phyloP scores from a whole-genome alignment of 2,113 vertebrate species.

The Orycteropus afer region DNA sequence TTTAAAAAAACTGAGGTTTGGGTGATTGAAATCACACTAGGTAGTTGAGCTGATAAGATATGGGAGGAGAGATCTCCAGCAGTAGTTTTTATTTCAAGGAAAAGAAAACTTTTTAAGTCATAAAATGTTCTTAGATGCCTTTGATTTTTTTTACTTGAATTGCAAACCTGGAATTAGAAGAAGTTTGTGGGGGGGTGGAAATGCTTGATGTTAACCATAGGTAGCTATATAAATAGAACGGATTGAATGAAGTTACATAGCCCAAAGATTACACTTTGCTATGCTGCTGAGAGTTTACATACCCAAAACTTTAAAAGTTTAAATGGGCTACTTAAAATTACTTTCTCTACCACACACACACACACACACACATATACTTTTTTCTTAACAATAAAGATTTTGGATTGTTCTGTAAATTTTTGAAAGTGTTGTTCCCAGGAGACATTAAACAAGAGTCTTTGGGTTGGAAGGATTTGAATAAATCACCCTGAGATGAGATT shows the following conservation, averaged over 20 bases:
- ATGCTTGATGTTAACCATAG: slow-evolving; percentile 83
- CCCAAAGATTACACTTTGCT: slow-evolving; percentile 74
- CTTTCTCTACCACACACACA: slow-evolving; percentile 47
- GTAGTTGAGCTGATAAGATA: slow-evolving; percentile 78
- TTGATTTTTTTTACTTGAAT: slow-evolving; percentile 85
- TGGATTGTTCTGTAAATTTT: slow-evolving; percentile 36
- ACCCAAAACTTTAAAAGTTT: slow-evolving; percentile 80
- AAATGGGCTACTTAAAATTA: slow-evolving; percentile 77
- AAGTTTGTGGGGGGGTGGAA: slow-evolving; percentile 73
- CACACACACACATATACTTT: too few species aligned
- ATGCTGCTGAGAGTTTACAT: slow-evolving; percentile 78
- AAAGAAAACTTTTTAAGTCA: slow-evolving; percentile 80
- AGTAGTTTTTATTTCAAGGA: slow-evolving; percentile 83
- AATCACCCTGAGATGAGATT: slow-evolving; percentile 28
- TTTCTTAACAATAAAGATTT: slow-evolving; percentile 51
- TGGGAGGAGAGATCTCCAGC: slow-evolving; percentile 79
- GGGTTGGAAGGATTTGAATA: slow-evolving; percentile 31
- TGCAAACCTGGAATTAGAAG: slow-evolving; percentile 85
- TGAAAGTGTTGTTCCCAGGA: slow-evolving; percentile 40
- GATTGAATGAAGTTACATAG: slow-evolving; percentile 65
- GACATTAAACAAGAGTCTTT: background rate
- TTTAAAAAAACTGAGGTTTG: slow-evolving; percentile 53
- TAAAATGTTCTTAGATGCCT: slow-evolving; percentile 80
- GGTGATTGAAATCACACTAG: slow-evolving; percentile 79
- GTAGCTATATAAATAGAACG: slow-evolving; percentile 83